Evolutionary conservation across 2,113 vertebrate genomes (phyloP).

Genomic region (Syngnathoides biaculeatus): DNA sequence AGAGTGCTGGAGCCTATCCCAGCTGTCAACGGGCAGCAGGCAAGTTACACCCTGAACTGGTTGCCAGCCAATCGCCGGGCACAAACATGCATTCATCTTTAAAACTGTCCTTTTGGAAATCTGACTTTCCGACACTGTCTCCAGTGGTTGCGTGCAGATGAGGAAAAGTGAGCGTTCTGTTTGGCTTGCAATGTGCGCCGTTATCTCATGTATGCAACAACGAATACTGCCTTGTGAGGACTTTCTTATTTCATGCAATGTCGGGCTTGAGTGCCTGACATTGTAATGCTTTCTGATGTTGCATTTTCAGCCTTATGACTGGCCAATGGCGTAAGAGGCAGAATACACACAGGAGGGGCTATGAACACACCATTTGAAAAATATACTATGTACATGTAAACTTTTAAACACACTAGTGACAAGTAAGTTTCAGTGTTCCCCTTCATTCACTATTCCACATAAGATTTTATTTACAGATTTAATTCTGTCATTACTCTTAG

Average conservation of each 20-base stretch:
- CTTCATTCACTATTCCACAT: background rate
- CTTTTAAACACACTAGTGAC: background rate
- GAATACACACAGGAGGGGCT: too few relatives aligned
- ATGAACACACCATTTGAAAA: background rate
- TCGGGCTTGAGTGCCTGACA: too few relatives aligned
- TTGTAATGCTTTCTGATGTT: background rate
- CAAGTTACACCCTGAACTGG: too few relatives aligned
- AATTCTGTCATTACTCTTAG: background rate
- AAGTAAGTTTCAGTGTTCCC: background rate
- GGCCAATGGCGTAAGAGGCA: too few relatives aligned
- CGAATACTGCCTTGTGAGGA: background rate
- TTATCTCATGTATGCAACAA: background rate
- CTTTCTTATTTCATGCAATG: background rate
- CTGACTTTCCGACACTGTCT: background rate
- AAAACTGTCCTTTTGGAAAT: too few relatives aligned
- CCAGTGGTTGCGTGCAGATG: background rate
- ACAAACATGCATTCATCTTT: too few relatives aligned
- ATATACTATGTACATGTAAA: background rate
- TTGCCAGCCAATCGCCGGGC: too few relatives aligned
- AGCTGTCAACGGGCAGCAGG: too few relatives aligned
- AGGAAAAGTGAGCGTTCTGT: background rate
- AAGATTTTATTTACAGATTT: background rate
- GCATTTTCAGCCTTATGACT: background rate
- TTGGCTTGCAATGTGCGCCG: background rate
- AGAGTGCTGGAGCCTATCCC: too few relatives aligned